phyloP scores from a whole-genome alignment of 2,888 invertebrate genomes.

The Gnatocerus cornutus region DNA sequence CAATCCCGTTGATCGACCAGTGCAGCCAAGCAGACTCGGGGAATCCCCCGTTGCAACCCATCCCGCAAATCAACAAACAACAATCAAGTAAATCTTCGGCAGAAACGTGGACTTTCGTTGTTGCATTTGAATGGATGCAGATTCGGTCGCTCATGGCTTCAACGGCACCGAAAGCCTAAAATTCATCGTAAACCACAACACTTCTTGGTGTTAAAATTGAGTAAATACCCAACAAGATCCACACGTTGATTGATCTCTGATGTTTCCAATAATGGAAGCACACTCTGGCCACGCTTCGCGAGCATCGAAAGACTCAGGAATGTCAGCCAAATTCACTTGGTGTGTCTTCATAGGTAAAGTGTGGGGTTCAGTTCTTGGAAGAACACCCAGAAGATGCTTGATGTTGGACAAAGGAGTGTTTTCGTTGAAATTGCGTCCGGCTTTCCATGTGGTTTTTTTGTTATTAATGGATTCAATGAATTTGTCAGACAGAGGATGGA shows the following conservation, averaged over 20 bases:
- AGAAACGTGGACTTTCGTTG: slow-evolving; percentile 81
- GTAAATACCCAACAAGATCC: slow-evolving; percentile 88
- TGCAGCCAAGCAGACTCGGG: slow-evolving; percentile 86
- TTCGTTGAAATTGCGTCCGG: slow-evolving; percentile 81
- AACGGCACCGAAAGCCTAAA: slow-evolving; percentile 73
- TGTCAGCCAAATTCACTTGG: slow-evolving; percentile 3
- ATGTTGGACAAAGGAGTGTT: slow-evolving; percentile 75
- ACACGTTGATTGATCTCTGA: slow-evolving; percentile 89
- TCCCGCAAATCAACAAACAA: slow-evolving; percentile 80
- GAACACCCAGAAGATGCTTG: slow-evolving; percentile 74
- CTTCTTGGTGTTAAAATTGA: background rate
- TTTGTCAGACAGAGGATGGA: slow-evolving; percentile 78
- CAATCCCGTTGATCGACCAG: slow-evolving; percentile 86
- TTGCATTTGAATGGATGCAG: slow-evolving; percentile 84
- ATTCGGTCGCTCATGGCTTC: slow-evolving; percentile 90
- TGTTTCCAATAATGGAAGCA: slow-evolving; percentile 84
- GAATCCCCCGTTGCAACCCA: slow-evolving; percentile 87
- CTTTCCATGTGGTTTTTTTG: slow-evolving; percentile 80
- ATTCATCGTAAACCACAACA: background rate
- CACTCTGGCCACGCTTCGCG: slow-evolving; percentile 87
- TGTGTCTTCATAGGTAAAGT: slow-evolving; percentile 8
- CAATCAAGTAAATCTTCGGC: slow-evolving; percentile 88
- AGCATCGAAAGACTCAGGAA: slow-evolving; percentile 86
- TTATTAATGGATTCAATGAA: slow-evolving; percentile 80
- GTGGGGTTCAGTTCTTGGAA: slow-evolving; percentile 12